phyloP scores from a whole-genome alignment of 2,113 vertebrate species.

The Myotis davidii region DNA sequence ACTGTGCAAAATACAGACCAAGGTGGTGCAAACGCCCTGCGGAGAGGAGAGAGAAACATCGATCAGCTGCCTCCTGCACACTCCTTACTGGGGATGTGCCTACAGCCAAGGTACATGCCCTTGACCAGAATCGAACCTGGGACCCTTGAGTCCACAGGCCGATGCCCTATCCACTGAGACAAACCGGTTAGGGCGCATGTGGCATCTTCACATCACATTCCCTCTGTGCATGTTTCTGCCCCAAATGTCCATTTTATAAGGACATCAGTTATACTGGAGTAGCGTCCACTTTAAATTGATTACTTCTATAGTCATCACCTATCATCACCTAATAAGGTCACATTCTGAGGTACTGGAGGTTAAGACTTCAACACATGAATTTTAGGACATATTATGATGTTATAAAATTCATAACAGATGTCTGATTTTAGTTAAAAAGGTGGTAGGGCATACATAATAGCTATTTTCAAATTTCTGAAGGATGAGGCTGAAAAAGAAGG shows the following conservation, averaged over 20 bases:
- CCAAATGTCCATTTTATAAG: background rate
- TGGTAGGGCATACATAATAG: background rate
- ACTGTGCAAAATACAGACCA: too few relatives aligned
- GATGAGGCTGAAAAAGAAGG: background rate
- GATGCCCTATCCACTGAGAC: too few relatives aligned
- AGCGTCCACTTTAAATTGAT: background rate
- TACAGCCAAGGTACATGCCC: too few relatives aligned
- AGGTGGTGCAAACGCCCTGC: too few relatives aligned
- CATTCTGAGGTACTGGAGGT: background rate
- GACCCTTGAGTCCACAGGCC: too few relatives aligned
- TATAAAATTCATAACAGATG: background rate
- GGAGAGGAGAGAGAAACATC: too few relatives aligned
- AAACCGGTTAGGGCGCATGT: too few relatives aligned
- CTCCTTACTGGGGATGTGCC: too few relatives aligned
- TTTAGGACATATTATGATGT: background rate
- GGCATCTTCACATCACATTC: background rate
- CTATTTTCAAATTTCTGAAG: constrained; percentile 35
- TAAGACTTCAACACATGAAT: background rate
- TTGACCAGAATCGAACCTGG: too few relatives aligned
- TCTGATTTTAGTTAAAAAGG: background rate
- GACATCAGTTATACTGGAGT: background rate
- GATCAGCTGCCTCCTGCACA: too few relatives aligned
- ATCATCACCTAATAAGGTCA: background rate
- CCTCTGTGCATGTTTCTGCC: background rate
- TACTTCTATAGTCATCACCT: background rate